Percentiles rank a stretch among this genome's conserved stretches.
Evolutionary conservation across 2,888 invertebrate species (phyloP).

Genomic region (Diaprepes abbreviatus): DNA sequence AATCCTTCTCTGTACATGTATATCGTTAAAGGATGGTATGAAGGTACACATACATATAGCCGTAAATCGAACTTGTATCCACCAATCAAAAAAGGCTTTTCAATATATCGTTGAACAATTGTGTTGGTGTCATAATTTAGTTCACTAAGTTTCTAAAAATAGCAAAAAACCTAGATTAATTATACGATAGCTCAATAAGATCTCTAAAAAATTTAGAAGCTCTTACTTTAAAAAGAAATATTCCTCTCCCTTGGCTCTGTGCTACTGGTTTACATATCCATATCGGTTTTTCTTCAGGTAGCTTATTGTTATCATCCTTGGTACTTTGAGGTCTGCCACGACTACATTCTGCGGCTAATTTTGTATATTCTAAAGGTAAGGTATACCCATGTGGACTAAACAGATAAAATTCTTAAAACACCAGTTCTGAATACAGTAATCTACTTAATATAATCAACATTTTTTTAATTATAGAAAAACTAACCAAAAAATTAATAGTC

Average conservation of each 20-base stretch:
- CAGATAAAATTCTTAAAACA: no score
- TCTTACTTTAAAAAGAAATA: constrained; percentile 83
- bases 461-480: no score
- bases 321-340: constrained; percentile 63
- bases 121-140: constrained; percentile 83
- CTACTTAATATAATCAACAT: no score
- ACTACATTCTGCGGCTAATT: constrained; percentile 84
- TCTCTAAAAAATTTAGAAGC: no score
- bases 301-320: constrained; percentile 67
- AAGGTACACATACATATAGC: constrained; percentile 90
- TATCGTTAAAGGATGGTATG: constrained; percentile 86
- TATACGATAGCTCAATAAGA: no score
- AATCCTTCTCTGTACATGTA: constrained; percentile 92
- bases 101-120: constrained; percentile 86
- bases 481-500: no score
- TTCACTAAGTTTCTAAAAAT: constrained; percentile 79
- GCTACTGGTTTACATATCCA: constrained; percentile 93
- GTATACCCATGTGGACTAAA: constrained; percentile 84
- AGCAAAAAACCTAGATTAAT: no score
- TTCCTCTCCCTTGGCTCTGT: constrained; percentile 87
- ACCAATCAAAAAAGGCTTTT: constrained; percentile 83
- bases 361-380: constrained; percentile 86
- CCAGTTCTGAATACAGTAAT: no score
- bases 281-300: constrained; percentile 68
- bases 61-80: constrained; percentile 95